Conservation (phyloP, 2,113 vertebrate species). For the Cyanoderma ruficeps region DNA sequence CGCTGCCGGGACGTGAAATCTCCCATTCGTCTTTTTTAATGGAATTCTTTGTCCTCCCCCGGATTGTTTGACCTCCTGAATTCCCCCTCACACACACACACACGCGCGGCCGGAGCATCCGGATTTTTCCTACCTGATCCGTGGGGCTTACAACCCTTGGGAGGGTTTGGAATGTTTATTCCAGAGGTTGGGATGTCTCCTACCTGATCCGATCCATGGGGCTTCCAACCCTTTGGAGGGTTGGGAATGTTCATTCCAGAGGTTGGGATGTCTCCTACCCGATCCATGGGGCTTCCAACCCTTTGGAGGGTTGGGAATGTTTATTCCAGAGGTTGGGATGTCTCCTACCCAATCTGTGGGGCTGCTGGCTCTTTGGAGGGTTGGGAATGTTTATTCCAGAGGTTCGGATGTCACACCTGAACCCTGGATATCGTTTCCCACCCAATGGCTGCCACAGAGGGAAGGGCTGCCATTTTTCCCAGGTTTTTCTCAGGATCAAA, state of each 20-base stretch:
- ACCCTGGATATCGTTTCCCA: fast-evolving
- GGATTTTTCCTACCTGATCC: neutral
- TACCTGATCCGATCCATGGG: too few relatives aligned
- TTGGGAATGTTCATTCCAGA: too few relatives aligned
- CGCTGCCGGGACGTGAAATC: neutral
- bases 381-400: too few relatives aligned
- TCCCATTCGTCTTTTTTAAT: neutral
- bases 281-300: too few relatives aligned
- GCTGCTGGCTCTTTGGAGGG: too few relatives aligned
- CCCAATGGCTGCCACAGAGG: neutral
- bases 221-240: too few relatives aligned
- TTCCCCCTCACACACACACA: fast-evolving
- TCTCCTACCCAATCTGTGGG: too few relatives aligned
- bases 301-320: too few relatives aligned
- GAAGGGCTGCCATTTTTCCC: neutral
- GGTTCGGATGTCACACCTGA: too few relatives aligned
- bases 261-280: too few relatives aligned
- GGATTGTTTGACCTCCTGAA: neutral
- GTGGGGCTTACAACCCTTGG: neutral
- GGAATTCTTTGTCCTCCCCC: neutral
- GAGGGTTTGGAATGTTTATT: neutral
- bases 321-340: too few relatives aligned
- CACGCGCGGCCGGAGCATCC: neutral
- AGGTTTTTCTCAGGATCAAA: neutral
- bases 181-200: neutral